phyloP scores from a whole-genome alignment of 2,113 vertebrate species.

The Donacobius atricapilla region DNA sequence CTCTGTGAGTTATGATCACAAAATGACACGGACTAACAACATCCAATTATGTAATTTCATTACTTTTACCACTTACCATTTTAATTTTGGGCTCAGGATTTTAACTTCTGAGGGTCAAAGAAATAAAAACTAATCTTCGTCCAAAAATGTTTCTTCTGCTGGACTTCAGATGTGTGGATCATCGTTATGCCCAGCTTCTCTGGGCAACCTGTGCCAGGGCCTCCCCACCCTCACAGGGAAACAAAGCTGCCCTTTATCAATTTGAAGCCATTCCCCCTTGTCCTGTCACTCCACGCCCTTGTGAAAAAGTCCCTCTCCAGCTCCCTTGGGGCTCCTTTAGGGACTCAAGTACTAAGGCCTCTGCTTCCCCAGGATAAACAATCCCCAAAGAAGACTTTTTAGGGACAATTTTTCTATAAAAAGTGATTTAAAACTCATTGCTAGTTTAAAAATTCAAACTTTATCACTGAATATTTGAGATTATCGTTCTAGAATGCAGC shows the following conservation, averaged over 20 bases:
- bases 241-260: background rate
- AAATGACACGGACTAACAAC: background rate
- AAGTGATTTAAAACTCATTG: background rate
- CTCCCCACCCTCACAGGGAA: background rate
- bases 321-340: background rate
- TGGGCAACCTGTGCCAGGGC: background rate
- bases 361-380: background rate
- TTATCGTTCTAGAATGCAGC: background rate
- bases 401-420: background rate
- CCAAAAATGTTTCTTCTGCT: background rate
- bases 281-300: background rate
- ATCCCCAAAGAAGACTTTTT: background rate
- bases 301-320: background rate
- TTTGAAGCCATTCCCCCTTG: background rate
- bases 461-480: background rate
- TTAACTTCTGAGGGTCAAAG: background rate
- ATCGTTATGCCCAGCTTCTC: background rate
- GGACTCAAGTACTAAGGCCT: background rate
- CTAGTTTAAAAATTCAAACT: background rate
- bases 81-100: background rate
- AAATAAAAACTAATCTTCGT: background rate
- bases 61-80: background rate
- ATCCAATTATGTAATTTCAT: background rate
- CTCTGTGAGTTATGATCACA: background rate
- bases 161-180: background rate